These are phyloP conservation scores for Actias luna DNA, from an alignment of 2,888 invertebrate species.

Conservation along the genomic window DNA sequence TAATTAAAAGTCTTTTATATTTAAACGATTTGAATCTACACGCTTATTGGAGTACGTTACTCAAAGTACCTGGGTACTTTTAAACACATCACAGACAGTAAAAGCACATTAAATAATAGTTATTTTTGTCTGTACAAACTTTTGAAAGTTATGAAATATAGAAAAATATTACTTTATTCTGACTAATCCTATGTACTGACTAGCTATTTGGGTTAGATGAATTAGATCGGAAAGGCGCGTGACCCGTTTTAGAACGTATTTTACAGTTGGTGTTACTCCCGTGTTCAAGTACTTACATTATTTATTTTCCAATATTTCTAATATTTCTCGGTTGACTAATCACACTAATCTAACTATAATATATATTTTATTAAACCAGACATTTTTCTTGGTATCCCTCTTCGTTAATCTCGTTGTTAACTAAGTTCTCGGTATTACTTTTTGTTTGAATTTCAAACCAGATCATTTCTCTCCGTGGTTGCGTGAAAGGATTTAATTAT, in stretches of 20 bases:
- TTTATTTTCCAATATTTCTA: not conserved
- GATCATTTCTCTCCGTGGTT: too few species aligned
- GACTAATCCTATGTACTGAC: conserved; percentile 26
- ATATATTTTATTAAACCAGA: too few species aligned
- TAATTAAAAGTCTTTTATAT: too few species aligned
- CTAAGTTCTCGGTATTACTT: too few species aligned
- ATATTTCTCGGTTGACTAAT: too few species aligned
- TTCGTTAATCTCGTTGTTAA: too few species aligned
- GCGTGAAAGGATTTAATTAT: too few species aligned
- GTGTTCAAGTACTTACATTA: not conserved
- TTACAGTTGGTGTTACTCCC: not conserved
- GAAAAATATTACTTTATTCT: not conserved
- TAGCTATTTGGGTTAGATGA: conserved; percentile 64
- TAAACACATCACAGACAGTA: not conserved
- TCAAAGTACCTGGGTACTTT: not conserved
- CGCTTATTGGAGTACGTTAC: not conserved
- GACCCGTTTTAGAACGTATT: conserved; percentile 54
- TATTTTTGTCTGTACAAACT: not conserved
- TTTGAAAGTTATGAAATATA: not conserved
- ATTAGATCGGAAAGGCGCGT: conserved; percentile 66
- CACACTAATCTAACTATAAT: too few species aligned
- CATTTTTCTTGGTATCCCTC: too few species aligned
- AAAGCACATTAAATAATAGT: not conserved
- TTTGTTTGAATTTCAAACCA: too few species aligned
- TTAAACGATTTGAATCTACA: too few species aligned